These are phyloP conservation scores for Wasmannia auropunctata DNA, from an alignment of 1,140 invertebrate genomes.

Conservation along the genomic window DNA sequence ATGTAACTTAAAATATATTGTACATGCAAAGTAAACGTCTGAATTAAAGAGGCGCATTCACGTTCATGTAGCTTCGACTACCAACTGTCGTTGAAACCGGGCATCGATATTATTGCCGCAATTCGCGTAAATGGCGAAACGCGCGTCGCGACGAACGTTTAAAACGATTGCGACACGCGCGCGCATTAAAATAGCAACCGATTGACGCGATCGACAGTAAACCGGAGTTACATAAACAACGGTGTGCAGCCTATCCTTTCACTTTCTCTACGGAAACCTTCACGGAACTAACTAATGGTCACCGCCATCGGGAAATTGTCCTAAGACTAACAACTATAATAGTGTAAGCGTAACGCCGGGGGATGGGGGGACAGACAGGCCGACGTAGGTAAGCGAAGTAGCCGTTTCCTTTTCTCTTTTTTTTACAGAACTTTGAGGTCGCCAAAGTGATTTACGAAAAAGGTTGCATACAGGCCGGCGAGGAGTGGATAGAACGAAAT, in stretches of 20 bases:
- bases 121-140: slow-evolving; percentile 9
- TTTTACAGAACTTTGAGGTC: slow-evolving; percentile 89
- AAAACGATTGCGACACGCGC: slow-evolving; percentile 10
- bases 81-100: not conserved
- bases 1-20: not conserved
- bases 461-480: slow-evolving; percentile 96
- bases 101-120: not conserved
- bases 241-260: slow-evolving; percentile 28
- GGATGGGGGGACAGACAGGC: not conserved
- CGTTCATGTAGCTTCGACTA: not conserved
- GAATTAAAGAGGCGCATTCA: not conserved
- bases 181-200: slow-evolving; percentile 41
- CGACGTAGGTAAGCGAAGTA: slow-evolving; percentile 74
- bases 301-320: slow-evolving; percentile 19
- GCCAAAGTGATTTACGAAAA: slow-evolving; percentile 95
- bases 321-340: slow-evolving; percentile 65
- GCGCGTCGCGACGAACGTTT: slow-evolving; percentile 8
- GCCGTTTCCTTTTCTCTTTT: slow-evolving; percentile 80
- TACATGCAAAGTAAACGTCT: too few species aligned
- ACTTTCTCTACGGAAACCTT: slow-evolving; percentile 48
- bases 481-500: slow-evolving; percentile 98
- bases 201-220: slow-evolving; percentile 44
- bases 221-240: slow-evolving; percentile 41
- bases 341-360: not conserved
- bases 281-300: slow-evolving; percentile 21